Percentiles rank a stretch among this genome's conserved stretches.
phyloP scores from a whole-genome alignment of 2,797 vertebrate genomes.

The Darevskia mixta region DNA sequence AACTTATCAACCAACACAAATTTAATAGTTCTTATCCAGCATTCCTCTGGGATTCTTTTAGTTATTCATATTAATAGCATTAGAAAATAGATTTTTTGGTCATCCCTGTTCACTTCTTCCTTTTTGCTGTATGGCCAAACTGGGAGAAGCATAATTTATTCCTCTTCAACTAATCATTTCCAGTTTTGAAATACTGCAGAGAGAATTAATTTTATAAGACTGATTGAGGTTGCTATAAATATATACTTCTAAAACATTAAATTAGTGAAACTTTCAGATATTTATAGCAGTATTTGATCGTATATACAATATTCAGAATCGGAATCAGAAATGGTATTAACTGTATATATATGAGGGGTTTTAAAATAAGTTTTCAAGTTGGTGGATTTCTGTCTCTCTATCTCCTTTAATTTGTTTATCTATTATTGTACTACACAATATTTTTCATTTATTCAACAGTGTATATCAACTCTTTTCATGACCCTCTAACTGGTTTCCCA shows the following conservation, averaged over 20 bases:
- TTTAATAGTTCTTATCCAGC: slow-evolving; percentile 35
- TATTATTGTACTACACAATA: neutral
- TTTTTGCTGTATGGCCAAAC: slow-evolving; percentile 8
- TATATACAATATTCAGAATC: neutral
- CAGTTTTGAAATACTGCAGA: slow-evolving; percentile 14
- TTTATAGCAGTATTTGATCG: neutral
- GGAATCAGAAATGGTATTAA: neutral
- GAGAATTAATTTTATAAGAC: slow-evolving; percentile 10
- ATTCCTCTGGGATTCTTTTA: slow-evolving; percentile 30
- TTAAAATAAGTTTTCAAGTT: neutral
- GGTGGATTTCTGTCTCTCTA: neutral
- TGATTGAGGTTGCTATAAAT: slow-evolving; percentile 11
- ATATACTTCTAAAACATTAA: neutral
- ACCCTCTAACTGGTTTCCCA: neutral
- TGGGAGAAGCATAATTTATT: slow-evolving; percentile 19
- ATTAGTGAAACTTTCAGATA: slow-evolving; percentile 1
- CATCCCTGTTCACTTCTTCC: slow-evolving; percentile 6
- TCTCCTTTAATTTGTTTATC: neutral
- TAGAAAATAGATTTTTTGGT: slow-evolving; percentile 29
- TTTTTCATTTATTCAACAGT: neutral
- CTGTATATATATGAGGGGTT: neutral
- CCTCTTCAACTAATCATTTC: neutral
- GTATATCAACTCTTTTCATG: neutral
- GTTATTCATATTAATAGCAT: slow-evolving; percentile 40
- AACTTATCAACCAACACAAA: slow-evolving; percentile 40